Evolutionary conservation across 2,888 invertebrate species (phyloP), one percentile per base, ranked within the genome.

Genomic region (Drosophila antonietae): DNA sequence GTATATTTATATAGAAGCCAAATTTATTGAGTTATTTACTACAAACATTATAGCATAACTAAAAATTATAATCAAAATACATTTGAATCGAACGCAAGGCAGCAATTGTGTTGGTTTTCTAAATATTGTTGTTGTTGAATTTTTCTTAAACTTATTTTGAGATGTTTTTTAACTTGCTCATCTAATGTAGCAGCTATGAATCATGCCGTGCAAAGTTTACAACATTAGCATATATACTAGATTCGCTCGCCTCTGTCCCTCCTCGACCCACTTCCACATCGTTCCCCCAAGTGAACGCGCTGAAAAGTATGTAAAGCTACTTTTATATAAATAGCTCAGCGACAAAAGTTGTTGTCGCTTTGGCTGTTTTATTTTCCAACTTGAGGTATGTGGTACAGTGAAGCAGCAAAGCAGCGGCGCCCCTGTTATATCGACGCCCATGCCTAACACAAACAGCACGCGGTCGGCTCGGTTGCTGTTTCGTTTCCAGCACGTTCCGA

Each of bases 281-380:
- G 12, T 31, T 52, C 39, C 44, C 14, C 12, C 15, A 47, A 71
- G 62, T 33, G 41, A 33, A 6, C 47, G 58, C 67, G 75, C 75
- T 78, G 39, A 75, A 78, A 76, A 76, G 64, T 76, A 74, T 74
- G 79, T 76, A 60, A 73, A 52, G 23, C 23, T 57, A 47, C 59
- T 49, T 53, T 68, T 64, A 56, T 64, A 80, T 71, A 77, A 77
- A 79, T 71, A 77, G 64, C 71, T n/a, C 58, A 39, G 44, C 41
- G 8, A 23, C 64, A 65, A 59, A 60, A 67, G 41, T 69, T 59
- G 65, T 63, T 31, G 56, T 39, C 43, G 51, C 46, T 56, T 33
- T 33, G 31, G 43, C n/a, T 20, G 18, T 37, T 53, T 53, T 37
- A 37, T 46, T 66, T 70, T 51, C 14, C 18, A 33, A 43, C 35